A percentile compares a stretch with the other conserved stretches of the same genome.
Conservation (phyloP, 1,140 invertebrate genomes). For the Solenopsis fugax region DNA sequence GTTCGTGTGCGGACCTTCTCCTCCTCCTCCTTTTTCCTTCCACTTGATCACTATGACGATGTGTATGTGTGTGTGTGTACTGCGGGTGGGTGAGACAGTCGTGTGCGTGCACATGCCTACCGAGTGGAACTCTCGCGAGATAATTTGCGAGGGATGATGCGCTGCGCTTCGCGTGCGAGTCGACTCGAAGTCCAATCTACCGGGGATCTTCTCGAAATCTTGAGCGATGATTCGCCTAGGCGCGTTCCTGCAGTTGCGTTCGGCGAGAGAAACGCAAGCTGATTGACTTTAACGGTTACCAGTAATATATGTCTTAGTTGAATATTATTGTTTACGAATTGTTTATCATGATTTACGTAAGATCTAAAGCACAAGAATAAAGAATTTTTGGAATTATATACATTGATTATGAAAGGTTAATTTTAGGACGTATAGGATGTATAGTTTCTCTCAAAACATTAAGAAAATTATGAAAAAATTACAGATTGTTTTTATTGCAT, state of each 20-base stretch:
- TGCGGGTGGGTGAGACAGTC: constrained; percentile 16
- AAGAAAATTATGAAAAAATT: too few species aligned
- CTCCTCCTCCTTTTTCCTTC: constrained; percentile 13
- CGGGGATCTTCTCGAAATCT: constrained; percentile 49
- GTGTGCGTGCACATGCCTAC: constrained; percentile 39
- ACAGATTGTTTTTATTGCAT: too few species aligned
- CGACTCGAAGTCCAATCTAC: constrained; percentile 73
- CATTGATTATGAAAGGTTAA: too few species aligned
- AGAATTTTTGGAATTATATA: too few species aligned
- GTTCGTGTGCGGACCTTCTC: constrained; percentile 16
- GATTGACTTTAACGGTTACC: constrained; percentile 14
- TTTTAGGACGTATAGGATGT: too few species aligned
- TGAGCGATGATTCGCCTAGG: constrained; percentile 71
- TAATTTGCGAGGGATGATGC: constrained; percentile 64
- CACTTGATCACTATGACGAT: constrained; percentile 16
- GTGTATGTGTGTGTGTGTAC: neutral
- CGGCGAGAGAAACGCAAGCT: neutral
- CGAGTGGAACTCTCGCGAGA: constrained; percentile 63
- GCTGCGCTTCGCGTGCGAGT: constrained; percentile 47
- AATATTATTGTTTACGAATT: neutral
- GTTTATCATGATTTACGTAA: neutral
- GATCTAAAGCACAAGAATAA: neutral
- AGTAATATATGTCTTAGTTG: neutral
- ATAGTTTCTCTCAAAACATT: too few species aligned
- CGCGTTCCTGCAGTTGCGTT: constrained; percentile 44